These are phyloP conservation scores for Teleiodes luculella DNA, from an alignment of 2,888 invertebrate species.

Conservation along the genomic window DNA sequence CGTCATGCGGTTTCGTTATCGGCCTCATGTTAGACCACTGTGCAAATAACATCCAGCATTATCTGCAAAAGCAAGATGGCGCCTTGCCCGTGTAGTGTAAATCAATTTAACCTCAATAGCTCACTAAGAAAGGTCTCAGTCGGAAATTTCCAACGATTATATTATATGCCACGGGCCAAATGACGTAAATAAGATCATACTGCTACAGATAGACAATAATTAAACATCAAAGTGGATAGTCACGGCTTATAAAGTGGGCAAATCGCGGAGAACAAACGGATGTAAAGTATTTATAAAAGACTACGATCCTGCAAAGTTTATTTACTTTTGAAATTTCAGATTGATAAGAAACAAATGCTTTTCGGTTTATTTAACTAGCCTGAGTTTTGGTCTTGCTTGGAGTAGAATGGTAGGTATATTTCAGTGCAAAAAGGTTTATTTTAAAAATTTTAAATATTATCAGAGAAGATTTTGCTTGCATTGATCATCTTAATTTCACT, in stretches of 20 bases:
- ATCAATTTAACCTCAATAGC: conserved; percentile 75
- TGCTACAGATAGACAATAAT: neutral
- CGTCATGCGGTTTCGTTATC: conserved; percentile 49
- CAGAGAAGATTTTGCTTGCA: too few relatives aligned
- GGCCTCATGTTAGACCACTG: conserved; percentile 39
- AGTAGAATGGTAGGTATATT: too few relatives aligned
- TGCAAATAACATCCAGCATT: conserved; percentile 60
- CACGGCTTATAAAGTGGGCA: neutral
- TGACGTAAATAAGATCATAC: conserved; percentile 11
- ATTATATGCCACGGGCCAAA: neutral
- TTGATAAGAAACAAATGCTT: too few relatives aligned
- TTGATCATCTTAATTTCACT: too few relatives aligned
- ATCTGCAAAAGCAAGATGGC: conserved; percentile 61
- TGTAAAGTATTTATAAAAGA: too few relatives aligned
- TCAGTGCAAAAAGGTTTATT: too few relatives aligned
- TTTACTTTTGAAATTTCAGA: too few relatives aligned
- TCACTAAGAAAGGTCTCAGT: conserved; percentile 66
- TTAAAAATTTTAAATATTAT: too few relatives aligned
- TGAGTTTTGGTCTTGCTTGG: too few relatives aligned
- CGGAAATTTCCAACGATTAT: conserved; percentile 64
- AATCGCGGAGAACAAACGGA: too few relatives aligned
- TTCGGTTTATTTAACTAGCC: too few relatives aligned
- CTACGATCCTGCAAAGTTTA: too few relatives aligned
- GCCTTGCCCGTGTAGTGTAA: conserved; percentile 41
- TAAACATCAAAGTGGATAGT: conserved; percentile 1